A percentile compares a stretch with the other conserved stretches of the same genome.
Conservation (phyloP, 2,888 invertebrate genomes). For the Lamellibrachia satsuma region DNA sequence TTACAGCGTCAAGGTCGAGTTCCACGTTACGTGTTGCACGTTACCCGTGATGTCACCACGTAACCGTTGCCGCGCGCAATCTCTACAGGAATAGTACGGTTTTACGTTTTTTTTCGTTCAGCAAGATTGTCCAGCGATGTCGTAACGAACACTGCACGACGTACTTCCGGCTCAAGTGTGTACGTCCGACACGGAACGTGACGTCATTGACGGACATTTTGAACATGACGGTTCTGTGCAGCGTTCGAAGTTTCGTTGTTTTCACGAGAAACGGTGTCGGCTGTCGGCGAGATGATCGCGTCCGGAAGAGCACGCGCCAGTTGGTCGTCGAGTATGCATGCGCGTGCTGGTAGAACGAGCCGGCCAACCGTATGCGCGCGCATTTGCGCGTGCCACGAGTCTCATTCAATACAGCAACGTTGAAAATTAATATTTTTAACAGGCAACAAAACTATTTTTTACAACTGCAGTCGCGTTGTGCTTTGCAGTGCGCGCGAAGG, state of each 20-base stretch:
- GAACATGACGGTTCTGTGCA: background rate
- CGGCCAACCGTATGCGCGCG: background rate
- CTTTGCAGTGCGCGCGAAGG: background rate
- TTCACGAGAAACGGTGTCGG: background rate
- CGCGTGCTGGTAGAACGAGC: background rate
- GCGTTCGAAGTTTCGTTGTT: background rate
- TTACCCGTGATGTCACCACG: background rate
- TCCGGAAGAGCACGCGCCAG: background rate
- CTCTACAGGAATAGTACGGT: background rate
- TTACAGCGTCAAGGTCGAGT: background rate
- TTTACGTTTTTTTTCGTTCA: slow-evolving; percentile 9
- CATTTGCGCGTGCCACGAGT: background rate
- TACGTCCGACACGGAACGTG: background rate
- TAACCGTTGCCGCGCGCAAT: background rate
- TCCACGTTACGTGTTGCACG: background rate
- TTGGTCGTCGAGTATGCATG: background rate
- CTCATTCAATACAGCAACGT: background rate
- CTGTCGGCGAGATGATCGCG: background rate
- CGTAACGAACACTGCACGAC: background rate
- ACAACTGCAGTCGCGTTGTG: background rate
- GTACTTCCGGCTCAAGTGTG: background rate
- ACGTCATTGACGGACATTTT: background rate
- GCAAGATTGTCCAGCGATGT: background rate
- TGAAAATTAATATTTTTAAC: background rate
- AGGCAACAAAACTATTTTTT: background rate